Evolutionary conservation across 2,888 invertebrate species (phyloP).

Genomic region (Cremastobaeus sp.): DNA sequence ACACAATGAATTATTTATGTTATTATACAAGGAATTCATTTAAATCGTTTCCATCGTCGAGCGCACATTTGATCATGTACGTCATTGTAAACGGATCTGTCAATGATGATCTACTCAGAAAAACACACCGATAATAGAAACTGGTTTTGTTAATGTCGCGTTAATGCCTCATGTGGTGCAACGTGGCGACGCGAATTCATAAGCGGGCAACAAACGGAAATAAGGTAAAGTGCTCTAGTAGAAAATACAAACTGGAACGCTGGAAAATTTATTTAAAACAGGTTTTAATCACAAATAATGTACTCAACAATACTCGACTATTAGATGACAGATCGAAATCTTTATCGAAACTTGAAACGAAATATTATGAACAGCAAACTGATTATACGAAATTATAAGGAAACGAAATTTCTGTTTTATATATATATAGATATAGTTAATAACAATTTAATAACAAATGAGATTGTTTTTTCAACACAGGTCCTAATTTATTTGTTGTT

Average conservation of each 20-base stretch:
- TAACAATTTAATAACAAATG: no score
- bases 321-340: no score
- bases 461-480: no score
- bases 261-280: no score
- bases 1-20: conserved; percentile 47
- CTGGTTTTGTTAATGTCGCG: conserved; percentile 25
- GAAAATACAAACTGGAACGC: neutral
- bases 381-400: no score
- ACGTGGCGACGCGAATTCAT: conserved; percentile 5
- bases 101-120: conserved; percentile 35
- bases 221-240: neutral
- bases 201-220: neutral
- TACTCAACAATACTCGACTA: no score
- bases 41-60: conserved; percentile 22
- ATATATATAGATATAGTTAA: no score
- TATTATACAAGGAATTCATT: conserved; percentile 50
- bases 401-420: no score
- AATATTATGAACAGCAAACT: no score
- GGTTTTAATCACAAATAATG: no score
- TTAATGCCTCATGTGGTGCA: neutral
- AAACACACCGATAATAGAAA: conserved; percentile 31
- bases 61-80: conserved; percentile 19
- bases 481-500: no score
- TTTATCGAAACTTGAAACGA: no score
- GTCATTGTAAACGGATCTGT: conserved; percentile 36